Base-by-base conservation (phyloP, 2,888 invertebrate species). In the Diloba caeruleocephala region DNA sequence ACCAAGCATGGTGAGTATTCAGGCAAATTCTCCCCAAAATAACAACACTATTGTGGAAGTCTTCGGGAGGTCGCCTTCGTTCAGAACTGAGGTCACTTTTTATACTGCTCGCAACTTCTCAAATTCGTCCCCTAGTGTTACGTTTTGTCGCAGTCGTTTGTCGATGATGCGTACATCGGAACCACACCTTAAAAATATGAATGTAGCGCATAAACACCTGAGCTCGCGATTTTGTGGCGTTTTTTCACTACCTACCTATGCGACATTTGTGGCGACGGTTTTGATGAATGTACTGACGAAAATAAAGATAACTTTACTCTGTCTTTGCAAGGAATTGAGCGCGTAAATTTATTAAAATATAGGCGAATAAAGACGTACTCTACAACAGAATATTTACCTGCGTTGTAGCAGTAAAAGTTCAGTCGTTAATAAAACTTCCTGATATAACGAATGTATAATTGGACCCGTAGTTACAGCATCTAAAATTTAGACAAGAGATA, bases 401-500 rank as follows among this genome's bases (percentile, higher is more conserved):
- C 32, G 21, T 38, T 29, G 38, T 59, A 59, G 42, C 46, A 56
- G 53, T 53, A 67, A 70, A 66, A 52, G 63, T 45, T 51, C 39
- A 21, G 32, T 36, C 56, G 50, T 51, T 58, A 67, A 52, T 71
- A 71, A 62, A 57, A 50, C 67, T 71, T 71, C 57, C 63, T 63
- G 63, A 60, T 70, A 64, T 64, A 63, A 50, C 51, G 48, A 64
- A 67, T 61, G 60, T 67, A 58, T 70, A 71, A 71, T 71, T 71
- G 64, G 54, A 38, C 39, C 60, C 63, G 36, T 51, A 60, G 60
- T 70, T 67, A 67, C 60, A 70, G 53, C 66, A 54, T 46, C 64
- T 61, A 71, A 64, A 67, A 67, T 70, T 60, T 57, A 53, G 60
- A 61, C 71, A 67, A 71, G 67, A 68, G 68, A 64, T 69, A 72